A percentile compares a stretch with the other conserved stretches of the same genome.
Conservation (phyloP, 2,888 invertebrate species). For the Dryococelus australis region DNA sequence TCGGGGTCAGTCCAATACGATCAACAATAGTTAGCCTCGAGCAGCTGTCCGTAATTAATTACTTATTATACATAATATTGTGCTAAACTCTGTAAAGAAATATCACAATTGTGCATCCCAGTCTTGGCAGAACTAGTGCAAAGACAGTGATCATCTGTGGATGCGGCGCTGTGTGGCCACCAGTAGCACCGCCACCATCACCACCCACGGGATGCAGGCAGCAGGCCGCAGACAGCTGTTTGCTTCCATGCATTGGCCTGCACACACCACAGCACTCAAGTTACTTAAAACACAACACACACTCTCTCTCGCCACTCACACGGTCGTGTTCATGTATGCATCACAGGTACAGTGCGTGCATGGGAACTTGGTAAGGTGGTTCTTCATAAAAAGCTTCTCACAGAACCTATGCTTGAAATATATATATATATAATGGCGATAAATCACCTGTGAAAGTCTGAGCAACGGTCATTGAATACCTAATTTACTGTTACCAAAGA, state of each 20-base stretch:
- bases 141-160: slow-evolving; percentile 16
- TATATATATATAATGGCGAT: too few species aligned
- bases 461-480: too few species aligned
- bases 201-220: background rate
- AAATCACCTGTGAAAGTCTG: too few species aligned
- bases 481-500: too few species aligned
- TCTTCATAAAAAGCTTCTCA: too few species aligned
- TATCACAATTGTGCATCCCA: slow-evolving; percentile 25
- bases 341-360: background rate
- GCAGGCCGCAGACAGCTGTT: background rate
- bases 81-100: slow-evolving; percentile 21
- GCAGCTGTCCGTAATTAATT: background rate
- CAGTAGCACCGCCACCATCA: background rate
- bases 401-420: too few species aligned
- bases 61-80: background rate
- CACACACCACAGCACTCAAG: background rate
- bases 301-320: too few species aligned
- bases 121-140: background rate
- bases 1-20: background rate
- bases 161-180: background rate
- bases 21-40: background rate
- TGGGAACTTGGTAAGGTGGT: background rate
- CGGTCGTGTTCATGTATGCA: background rate
- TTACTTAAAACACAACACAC: too few species aligned
- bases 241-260: slow-evolving; percentile 31